Evolutionary conservation across 2,113 vertebrate species (phyloP).

Genomic region (Calidris pygmaea): DNA sequence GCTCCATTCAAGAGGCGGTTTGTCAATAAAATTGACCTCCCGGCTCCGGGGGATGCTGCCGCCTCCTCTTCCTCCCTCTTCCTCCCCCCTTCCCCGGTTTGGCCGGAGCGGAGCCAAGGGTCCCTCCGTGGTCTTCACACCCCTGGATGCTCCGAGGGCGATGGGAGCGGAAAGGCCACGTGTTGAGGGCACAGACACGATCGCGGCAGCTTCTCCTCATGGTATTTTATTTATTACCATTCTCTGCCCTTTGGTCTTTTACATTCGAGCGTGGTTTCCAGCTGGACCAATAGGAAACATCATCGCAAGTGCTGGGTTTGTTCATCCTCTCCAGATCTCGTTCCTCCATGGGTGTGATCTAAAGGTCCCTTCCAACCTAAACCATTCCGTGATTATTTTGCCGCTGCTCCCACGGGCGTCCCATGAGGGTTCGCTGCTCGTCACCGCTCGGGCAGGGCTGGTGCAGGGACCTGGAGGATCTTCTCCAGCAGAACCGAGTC

Average conservation of each 20-base stretch:
- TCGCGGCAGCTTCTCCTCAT: fast-evolving
- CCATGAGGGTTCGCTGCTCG: not conserved
- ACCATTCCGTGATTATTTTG: not conserved
- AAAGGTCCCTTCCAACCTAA: not conserved
- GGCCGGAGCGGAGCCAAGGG: fast-evolving
- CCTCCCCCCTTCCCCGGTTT: fast-evolving
- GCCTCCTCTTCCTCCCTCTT: constrained; percentile 9
- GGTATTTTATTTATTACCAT: not conserved
- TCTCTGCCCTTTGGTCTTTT: not conserved
- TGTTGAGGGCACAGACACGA: not conserved
- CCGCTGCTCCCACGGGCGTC: not conserved
- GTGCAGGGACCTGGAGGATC: not conserved
- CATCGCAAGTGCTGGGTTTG: fast-evolving
- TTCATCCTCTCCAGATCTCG: not conserved
- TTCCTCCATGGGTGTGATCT: too few relatives aligned
- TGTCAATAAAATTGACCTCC: constrained; percentile 62
- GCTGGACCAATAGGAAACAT: fast-evolving
- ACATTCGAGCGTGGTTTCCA: not conserved
- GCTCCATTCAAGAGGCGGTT: constrained; percentile 33
- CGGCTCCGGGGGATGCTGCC: not conserved
- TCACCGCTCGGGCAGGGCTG: too few relatives aligned
- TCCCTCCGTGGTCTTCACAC: fast-evolving
- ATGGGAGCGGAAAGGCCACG: not conserved
- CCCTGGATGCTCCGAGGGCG: not conserved
- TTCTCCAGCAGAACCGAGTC: not conserved